A percentile compares a stretch with the other conserved stretches of the same genome.
These are phyloP conservation scores for Tyto alba DNA, from an alignment of 2,113 vertebrate genomes.

Conservation along the genomic window DNA sequence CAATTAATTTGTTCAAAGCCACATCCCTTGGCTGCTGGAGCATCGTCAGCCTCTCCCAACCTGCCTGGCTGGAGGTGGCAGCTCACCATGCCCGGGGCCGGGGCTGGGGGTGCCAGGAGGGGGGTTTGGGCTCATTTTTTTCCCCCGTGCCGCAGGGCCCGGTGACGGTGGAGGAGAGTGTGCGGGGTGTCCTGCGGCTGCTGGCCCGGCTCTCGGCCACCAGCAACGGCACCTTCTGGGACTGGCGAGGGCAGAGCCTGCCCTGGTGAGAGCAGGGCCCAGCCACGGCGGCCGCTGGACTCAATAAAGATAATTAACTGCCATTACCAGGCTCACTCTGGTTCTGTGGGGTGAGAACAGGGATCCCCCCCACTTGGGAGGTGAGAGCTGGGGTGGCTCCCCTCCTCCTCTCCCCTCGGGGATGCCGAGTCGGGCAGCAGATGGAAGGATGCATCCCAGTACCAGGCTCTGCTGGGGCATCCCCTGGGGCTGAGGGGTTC, in stretches of 20 bases:
- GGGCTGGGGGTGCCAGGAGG: no score
- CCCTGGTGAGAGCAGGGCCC: background rate
- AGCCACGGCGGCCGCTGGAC: accelerated
- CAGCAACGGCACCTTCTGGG: conserved; percentile 45
- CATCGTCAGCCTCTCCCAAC: background rate
- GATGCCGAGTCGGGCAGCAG: background rate
- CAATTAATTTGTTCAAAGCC: background rate
- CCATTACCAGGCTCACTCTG: background rate
- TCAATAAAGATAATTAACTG: background rate
- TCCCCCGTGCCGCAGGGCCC: background rate
- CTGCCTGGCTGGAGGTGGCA: accelerated
- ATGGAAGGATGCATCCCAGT: background rate
- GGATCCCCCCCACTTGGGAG: accelerated
- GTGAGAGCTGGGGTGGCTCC: accelerated
- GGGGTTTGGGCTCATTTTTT: background rate
- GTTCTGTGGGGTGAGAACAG: background rate
- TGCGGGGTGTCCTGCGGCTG: background rate
- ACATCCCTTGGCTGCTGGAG: background rate
- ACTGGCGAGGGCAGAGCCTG: conserved; percentile 43
- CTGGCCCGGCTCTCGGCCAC: background rate
- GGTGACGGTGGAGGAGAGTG: background rate
- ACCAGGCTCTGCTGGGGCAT: background rate
- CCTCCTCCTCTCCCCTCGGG: accelerated
- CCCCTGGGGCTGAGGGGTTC: no score
- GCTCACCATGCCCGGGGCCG: accelerated